phyloP scores from a whole-genome alignment of 2,888 invertebrate genomes.

The Lymantria dispar region DNA sequence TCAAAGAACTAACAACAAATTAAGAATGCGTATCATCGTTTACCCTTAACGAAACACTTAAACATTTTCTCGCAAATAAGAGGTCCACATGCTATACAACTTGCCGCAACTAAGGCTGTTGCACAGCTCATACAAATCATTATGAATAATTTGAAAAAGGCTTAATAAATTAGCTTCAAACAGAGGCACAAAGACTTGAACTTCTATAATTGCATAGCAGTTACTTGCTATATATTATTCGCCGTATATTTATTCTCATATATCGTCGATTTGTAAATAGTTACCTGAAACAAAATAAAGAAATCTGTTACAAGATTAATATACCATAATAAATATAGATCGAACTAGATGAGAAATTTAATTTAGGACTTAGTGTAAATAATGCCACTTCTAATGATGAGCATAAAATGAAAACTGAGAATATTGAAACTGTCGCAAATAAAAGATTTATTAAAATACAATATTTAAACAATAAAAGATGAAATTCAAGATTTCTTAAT shows the following conservation, averaged over 20 bases:
- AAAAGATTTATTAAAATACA: not conserved
- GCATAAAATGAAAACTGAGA: not conserved
- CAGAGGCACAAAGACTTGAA: not conserved
- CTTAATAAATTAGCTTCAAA: not conserved
- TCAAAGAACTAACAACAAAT: constrained; percentile 2
- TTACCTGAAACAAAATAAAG: constrained; percentile 7
- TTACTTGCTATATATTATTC: not conserved
- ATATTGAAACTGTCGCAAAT: not conserved
- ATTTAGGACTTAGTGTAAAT: constrained; percentile 8
- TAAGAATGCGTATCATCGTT: constrained; percentile 18
- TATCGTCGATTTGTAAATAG: not conserved
- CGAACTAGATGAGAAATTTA: constrained; percentile 18
- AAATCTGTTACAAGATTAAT: constrained; percentile 13
- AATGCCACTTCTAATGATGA: not conserved
- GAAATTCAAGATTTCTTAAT: not conserved
- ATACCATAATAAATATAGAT: constrained; percentile 8
- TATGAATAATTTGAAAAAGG: not conserved
- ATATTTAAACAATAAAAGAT: not conserved
- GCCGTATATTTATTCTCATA: not conserved
- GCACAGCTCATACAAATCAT: constrained; percentile 51
- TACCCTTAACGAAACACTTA: constrained; percentile 37
- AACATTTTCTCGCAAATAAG: constrained; percentile 43
- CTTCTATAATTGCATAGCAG: not conserved
- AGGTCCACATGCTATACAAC: constrained; percentile 45
- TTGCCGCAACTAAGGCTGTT: constrained; percentile 42